A percentile compares a stretch with the other conserved stretches of the same genome.
phyloP scores from a whole-genome alignment of 2,888 invertebrate species.

The Cecidostiba fungosa region DNA sequence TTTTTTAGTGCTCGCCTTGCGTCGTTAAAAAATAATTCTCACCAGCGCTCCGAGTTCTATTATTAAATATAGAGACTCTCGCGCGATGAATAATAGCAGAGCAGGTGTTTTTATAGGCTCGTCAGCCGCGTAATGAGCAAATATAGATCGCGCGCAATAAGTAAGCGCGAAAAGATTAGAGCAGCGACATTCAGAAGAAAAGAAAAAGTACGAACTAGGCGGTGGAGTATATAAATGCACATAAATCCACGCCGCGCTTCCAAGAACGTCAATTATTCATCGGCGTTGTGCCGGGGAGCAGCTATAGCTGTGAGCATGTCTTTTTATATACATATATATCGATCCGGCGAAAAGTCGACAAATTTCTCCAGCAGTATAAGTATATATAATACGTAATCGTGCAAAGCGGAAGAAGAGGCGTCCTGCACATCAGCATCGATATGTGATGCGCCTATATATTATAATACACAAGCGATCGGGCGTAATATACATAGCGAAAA shows the following conservation, averaged over 20 bases:
- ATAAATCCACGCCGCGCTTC: background rate
- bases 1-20: background rate
- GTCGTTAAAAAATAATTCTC: slow-evolving; percentile 4
- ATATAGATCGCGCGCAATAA: background rate
- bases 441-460: background rate
- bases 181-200: too few species aligned
- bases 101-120: background rate
- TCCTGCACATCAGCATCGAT: background rate
- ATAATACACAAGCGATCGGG: background rate
- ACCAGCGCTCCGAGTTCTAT: background rate
- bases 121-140: background rate
- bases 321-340: too few species aligned
- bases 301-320: too few species aligned
- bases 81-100: background rate
- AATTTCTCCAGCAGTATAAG: too few species aligned
- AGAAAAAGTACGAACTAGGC: too few species aligned
- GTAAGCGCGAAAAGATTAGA: background rate
- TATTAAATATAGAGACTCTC: background rate
- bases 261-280: background rate
- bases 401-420: background rate
- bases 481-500: slow-evolving; percentile 65
- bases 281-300: too few species aligned
- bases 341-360: too few species aligned
- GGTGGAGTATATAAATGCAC: too few species aligned
- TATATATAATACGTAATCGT: background rate